Conservation (phyloP, 2,888 invertebrate genomes). For the Mesoligia furuncula region DNA sequence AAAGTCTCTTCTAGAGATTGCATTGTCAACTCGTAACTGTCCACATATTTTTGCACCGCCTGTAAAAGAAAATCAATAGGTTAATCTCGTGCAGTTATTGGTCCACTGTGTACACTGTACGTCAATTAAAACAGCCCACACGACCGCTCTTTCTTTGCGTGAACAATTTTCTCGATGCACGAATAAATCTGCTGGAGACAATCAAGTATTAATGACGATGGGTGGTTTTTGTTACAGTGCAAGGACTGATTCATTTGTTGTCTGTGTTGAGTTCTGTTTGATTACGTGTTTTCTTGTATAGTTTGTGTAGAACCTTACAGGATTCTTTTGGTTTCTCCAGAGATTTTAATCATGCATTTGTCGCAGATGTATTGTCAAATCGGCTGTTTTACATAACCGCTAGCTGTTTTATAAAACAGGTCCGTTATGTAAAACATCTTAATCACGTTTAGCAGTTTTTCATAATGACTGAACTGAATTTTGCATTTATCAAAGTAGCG, state of each 20-base stretch:
- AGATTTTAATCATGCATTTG: neutral
- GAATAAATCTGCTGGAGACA: conserved; percentile 45
- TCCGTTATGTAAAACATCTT: neutral
- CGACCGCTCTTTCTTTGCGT: conserved; percentile 46
- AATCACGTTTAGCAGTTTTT: neutral
- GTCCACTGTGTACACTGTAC: conserved; percentile 67
- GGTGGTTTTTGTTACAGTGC: conserved; percentile 22
- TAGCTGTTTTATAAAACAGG: neutral
- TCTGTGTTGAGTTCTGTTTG: neutral
- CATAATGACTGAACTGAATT: neutral
- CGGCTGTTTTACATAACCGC: neutral
- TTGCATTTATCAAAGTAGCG: no score
- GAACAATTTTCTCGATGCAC: conserved; percentile 49
- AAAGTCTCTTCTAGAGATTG: conserved; percentile 17
- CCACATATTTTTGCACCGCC: conserved; percentile 33
- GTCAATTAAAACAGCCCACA: conserved; percentile 65
- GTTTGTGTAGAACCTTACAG: neutral
- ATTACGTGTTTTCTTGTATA: neutral
- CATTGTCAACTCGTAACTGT: conserved; percentile 35
- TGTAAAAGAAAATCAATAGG: conserved; percentile 64
- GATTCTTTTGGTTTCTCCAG: neutral
- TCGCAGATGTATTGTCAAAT: neutral
- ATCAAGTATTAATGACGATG: conserved; percentile 48
- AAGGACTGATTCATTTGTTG: neutral
- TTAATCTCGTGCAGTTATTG: conserved; percentile 70